Conservation (phyloP, 2,797 vertebrate species). For the Antrozous pallidus region DNA sequence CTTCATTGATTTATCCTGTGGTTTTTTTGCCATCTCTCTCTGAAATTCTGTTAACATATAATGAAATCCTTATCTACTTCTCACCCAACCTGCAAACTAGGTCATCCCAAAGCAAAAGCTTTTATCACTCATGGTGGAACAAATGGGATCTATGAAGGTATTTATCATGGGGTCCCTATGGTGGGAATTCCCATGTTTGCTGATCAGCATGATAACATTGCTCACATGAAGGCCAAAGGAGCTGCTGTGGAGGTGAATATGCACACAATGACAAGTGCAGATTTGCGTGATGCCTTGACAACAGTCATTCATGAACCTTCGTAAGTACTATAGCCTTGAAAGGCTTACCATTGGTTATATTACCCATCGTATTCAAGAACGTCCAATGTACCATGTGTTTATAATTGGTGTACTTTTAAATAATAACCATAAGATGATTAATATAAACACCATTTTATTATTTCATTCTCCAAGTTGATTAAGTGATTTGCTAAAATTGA, state of each 20-base stretch:
- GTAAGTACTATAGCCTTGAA: slow-evolving; percentile 74
- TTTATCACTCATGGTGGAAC: slow-evolving; percentile 88
- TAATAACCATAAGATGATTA: neutral
- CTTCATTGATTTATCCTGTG: neutral
- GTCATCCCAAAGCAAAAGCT: slow-evolving; percentile 90
- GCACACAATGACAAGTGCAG: slow-evolving; percentile 80
- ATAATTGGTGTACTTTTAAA: neutral
- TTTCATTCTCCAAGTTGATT: neutral
- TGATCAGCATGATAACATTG: slow-evolving; percentile 91
- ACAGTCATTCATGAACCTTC: slow-evolving; percentile 80
- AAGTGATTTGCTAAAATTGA: neutral
- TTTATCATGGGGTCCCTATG: slow-evolving; percentile 92
- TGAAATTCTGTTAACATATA: neutral
- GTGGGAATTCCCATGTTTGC: slow-evolving; percentile 91
- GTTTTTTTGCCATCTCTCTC: neutral
- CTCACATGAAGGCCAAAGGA: slow-evolving; percentile 88
- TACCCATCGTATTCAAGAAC: neutral
- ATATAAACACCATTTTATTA: neutral
- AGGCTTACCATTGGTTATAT: neutral
- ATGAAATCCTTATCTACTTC: neutral
- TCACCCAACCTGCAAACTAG: slow-evolving; percentile 77
- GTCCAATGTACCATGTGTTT: neutral
- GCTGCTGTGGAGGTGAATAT: slow-evolving; percentile 85
- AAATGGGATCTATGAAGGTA: slow-evolving; percentile 94
- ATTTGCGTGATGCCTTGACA: slow-evolving; percentile 85